These are phyloP conservation scores for Hemicentrotus pulcherrimus DNA, from an alignment of 35 echinoderm and acorn worm genomes.

Conservation along the genomic window DNA sequence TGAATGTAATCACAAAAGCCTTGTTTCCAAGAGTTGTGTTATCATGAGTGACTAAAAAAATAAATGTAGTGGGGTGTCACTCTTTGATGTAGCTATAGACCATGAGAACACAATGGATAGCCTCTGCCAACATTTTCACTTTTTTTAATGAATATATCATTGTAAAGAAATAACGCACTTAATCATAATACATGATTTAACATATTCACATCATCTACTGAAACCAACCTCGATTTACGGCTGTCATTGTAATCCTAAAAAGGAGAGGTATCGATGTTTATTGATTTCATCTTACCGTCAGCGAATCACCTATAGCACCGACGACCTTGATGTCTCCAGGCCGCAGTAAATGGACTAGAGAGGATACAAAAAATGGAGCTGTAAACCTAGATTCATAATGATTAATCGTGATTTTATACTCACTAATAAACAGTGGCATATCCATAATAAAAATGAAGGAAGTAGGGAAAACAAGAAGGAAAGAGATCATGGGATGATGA, in stretches of 20 bases:
- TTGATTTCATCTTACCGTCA: slow-evolving; percentile 46
- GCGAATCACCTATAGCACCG: slow-evolving; percentile 57
- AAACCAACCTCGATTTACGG: neutral
- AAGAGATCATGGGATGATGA: too few species aligned
- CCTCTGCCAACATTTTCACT: neutral
- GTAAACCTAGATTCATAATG: too few species aligned
- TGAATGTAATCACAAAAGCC: too few species aligned
- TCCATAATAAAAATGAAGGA: too few species aligned
- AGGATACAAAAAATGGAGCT: neutral
- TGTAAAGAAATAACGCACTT: neutral
- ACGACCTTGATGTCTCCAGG: slow-evolving; percentile 63
- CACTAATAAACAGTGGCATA: too few species aligned
- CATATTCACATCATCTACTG: neutral
- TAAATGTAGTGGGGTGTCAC: too few species aligned
- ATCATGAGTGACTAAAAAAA: too few species aligned
- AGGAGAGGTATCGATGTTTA: neutral
- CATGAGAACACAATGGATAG: too few species aligned
- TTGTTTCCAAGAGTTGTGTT: too few species aligned
- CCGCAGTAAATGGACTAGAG: slow-evolving; percentile 48
- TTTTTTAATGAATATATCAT: neutral
- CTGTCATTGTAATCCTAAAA: neutral
- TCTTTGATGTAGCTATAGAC: too few species aligned
- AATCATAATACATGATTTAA: neutral
- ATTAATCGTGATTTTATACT: too few species aligned
- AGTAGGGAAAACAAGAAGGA: too few species aligned